Evolutionary conservation across 1,140 invertebrate genomes (phyloP).

Genomic region (Drosophila athabasca): DNA sequence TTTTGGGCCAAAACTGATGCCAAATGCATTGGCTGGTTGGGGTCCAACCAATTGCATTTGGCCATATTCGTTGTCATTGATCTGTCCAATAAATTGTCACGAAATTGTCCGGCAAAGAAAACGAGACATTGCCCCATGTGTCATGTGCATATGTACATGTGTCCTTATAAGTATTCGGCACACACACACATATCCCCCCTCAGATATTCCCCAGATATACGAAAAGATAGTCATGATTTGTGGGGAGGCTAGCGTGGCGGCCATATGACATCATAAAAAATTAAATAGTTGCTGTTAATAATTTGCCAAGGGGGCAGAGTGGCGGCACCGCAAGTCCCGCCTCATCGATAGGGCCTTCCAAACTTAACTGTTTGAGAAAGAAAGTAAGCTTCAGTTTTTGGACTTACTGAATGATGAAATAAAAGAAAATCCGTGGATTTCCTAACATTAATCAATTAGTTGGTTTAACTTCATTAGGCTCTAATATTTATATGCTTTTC

Average conservation of each 20-base stretch:
- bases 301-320: slow-evolving; percentile 40
- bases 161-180: slow-evolving; percentile 27
- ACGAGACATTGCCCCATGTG: slow-evolving; percentile 25
- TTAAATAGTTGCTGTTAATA: slow-evolving; percentile 67
- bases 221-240: slow-evolving; percentile 17
- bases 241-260: slow-evolving; percentile 13
- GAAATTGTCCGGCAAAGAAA: slow-evolving; percentile 39
- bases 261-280: slow-evolving; percentile 49
- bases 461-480: background rate
- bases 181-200: slow-evolving; percentile 6
- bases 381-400: too few relatives aligned
- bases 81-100: slow-evolving; percentile 77
- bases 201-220: slow-evolving; percentile 10
- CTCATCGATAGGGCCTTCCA: too few relatives aligned
- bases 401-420: background rate
- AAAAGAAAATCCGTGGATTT: background rate
- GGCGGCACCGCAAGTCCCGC: slow-evolving; percentile 27
- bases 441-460: slow-evolving; percentile 33
- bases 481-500: too few relatives aligned
- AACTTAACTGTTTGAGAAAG: too few relatives aligned
- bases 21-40: slow-evolving; percentile 44
- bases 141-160: slow-evolving; percentile 45
- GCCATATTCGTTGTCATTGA: slow-evolving; percentile 72
- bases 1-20: slow-evolving; percentile 37
- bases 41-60: slow-evolving; percentile 57